Evolutionary conservation across 1,140 invertebrate species (phyloP).

Genomic region (Macrotrachela quadricornifera): DNA sequence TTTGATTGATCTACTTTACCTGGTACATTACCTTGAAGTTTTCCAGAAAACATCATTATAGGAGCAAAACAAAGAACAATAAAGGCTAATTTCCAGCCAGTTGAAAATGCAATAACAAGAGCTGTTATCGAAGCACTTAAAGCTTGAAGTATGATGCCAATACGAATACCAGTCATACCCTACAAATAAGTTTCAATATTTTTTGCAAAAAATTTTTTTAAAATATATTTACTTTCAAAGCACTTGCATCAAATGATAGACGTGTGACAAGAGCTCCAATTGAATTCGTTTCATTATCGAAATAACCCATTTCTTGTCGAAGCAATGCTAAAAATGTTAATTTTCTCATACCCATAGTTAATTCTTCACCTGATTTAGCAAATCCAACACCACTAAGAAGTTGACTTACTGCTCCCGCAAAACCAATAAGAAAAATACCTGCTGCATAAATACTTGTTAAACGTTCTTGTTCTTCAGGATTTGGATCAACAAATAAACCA

Average conservation of each 20-base stretch:
- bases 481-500: too few relatives aligned
- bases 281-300: constrained; percentile 33
- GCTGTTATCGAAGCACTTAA: constrained; percentile 46
- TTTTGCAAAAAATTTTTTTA: too few relatives aligned
- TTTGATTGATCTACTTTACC: constrained; percentile 23
- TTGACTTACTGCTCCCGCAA: too few relatives aligned
- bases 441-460: too few relatives aligned
- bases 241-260: constrained; percentile 35
- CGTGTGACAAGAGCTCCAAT: constrained; percentile 34
- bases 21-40: constrained; percentile 45
- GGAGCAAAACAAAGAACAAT: constrained; percentile 54
- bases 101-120: constrained; percentile 48
- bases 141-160: constrained; percentile 54
- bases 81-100: constrained; percentile 56
- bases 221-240: constrained; percentile 22
- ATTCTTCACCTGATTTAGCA: constrained; percentile 39
- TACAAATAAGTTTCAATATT: constrained; percentile 34
- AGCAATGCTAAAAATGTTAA: constrained; percentile 40
- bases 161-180: constrained; percentile 54
- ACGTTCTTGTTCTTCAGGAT: too few relatives aligned
- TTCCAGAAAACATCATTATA: constrained; percentile 46
- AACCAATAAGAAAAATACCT: too few relatives aligned
- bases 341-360: constrained; percentile 44
- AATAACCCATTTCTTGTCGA: constrained; percentile 34
- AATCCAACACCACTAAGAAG: too few relatives aligned